Evolutionary conservation across 1,140 invertebrate species (phyloP), one percentile per base, ranked within the genome.

Genomic region (Drosophila lacertosa): DNA sequence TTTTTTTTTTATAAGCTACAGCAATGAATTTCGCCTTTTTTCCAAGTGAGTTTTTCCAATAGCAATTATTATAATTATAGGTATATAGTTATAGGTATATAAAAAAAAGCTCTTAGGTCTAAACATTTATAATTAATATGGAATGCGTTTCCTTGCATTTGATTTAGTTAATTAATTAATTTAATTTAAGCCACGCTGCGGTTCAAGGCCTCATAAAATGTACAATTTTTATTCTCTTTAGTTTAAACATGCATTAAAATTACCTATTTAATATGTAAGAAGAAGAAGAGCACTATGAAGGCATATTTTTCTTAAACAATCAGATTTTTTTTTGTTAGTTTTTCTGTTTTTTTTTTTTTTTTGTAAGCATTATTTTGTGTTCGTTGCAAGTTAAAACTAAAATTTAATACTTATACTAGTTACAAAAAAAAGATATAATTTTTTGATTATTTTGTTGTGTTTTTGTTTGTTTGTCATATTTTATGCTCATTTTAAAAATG

Each of bases 111-210:
- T 26, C 51, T 64, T 70, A 70, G 3, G 44, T 5, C 53, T 66
- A 66, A 10, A 39, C 26, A 10, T 39, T 24, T 55, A 69, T 7
- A 45, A 6, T 22, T 70, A 65, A 57, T 65, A 65, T 70, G 53
- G 59, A 48, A 63, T 69, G 67, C 67, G 5, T 45, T 24, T 33
- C 22, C 7, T 13, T 47, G 58, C 58, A 40, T 48, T 74, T 77
- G 32, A 9, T 65, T 35, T 71, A 10, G 13, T 22, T 32, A n/a
- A 18, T 35, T 58, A 22, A 22, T 44, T n/a, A 24, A 22, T 44
- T 44, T n/a, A 24, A 50, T 59, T 77, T 84, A 84, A 84, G 81
- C 81, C 81, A 84, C 81, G 54, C 65, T 84, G 81, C 81, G 81
- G 81, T 84, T 80, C 33, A 84, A 84, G 81, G 77, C 81, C 81